Conservation (phyloP, 2,113 vertebrate species). For the Xenus cinereus region DNA sequence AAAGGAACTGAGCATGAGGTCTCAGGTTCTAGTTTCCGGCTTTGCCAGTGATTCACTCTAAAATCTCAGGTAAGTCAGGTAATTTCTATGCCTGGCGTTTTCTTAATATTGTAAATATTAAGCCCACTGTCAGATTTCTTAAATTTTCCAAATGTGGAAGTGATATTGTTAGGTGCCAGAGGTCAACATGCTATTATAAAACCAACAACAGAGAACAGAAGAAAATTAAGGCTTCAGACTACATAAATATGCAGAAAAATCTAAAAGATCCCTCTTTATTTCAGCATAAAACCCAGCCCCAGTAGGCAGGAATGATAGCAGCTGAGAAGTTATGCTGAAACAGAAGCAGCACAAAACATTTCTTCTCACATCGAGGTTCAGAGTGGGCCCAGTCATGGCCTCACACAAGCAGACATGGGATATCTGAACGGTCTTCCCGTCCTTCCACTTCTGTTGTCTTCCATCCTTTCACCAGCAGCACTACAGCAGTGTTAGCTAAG, state of each 20-base stretch:
- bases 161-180: neutral
- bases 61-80: neutral
- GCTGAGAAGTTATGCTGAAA: neutral
- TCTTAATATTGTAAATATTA: neutral
- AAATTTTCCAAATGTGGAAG: neutral
- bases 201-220: neutral
- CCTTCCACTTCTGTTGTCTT: neutral
- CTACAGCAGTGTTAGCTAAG: neutral
- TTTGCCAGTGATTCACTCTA: neutral
- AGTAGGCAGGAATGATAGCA: neutral
- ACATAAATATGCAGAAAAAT: neutral
- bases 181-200: neutral
- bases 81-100: neutral
- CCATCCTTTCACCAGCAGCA: neutral
- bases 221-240: neutral
- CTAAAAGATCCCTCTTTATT: neutral
- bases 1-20: neutral
- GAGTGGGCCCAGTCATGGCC: neutral
- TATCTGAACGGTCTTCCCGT: neutral
- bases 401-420: fast-evolving
- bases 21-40: neutral
- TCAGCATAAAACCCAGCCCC: neutral
- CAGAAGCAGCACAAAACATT: neutral
- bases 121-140: neutral
- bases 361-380: neutral